Evolutionary conservation across 2,888 invertebrate species (phyloP), one percentile per base, ranked within the genome.

Genomic region (Mythimna loreyi): DNA sequence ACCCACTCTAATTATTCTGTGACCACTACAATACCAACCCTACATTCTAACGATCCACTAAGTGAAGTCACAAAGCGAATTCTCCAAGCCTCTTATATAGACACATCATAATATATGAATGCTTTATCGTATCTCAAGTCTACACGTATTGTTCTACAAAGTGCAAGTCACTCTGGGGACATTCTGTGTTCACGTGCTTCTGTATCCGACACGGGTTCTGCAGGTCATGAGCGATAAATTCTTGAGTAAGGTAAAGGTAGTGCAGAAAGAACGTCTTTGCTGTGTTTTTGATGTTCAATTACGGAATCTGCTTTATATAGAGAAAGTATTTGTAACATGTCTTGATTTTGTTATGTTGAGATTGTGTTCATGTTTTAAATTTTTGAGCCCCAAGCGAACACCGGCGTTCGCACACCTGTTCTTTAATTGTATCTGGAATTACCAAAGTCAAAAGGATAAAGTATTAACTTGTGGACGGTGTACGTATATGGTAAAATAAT

Each of bases 151-250:
- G 62, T 76, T 63, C 52, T 36, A 59, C 62, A 77, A 83, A 76
- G 63, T 80, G 80, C 82, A 72, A 43, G 62, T 67, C 62, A 66
- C 81, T 58, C 70, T 56, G 8, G 81, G 83, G 83, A 80, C 64
- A 67, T 75, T 68, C 69, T 68, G 64, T 67, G 63, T 53, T 72
- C 76, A 67, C 56, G 62, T 70, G 75, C n/a, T 70, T 50, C 21
- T 16, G 47, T 64, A 75, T 69, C 60, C 78, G 25, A n/a, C 16
- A 23, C 65, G 25, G 40, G 64, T 71, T 11, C 45, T 45, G 63
- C 53, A 30, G 53, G 28, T 78, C 47, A 58, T 53, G 28, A 50
- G 30, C 77, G 47, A 76, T 78, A 71, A 80, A 78, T 80, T 61
- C 67, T 71, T 76, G 40, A 75, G 50, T 49, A 28, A 47, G 49